Conservation (phyloP, 2,888 invertebrate genomes). For the Myopa testacea region DNA sequence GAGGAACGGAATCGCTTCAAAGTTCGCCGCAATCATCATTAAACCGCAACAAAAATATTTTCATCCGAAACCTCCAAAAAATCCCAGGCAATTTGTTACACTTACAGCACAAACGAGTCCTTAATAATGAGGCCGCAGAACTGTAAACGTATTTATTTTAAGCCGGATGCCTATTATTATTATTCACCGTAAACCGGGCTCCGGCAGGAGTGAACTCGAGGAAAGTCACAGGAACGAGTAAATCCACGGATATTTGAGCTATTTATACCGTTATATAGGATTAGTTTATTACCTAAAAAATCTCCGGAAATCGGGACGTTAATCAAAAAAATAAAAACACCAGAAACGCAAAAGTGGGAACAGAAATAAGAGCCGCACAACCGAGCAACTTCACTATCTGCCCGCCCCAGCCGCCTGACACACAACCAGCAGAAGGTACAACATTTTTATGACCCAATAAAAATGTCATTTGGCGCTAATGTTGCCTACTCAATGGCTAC, state of each 20-base stretch:
- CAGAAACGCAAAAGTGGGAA: not conserved
- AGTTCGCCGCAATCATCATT: slow-evolving; percentile 32
- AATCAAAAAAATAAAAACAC: slow-evolving; percentile 57
- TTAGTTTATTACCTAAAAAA: slow-evolving; percentile 52
- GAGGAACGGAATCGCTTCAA: not conserved
- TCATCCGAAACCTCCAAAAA: slow-evolving; percentile 30
- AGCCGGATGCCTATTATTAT: not conserved
- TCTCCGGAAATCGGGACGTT: slow-evolving; percentile 56
- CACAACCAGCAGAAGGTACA: slow-evolving; percentile 48
- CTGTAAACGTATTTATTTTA: not conserved
- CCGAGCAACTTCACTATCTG: slow-evolving; percentile 5
- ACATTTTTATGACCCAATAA: slow-evolving; percentile 67
- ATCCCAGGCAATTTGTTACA: slow-evolving; percentile 37
- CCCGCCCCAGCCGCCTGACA: slow-evolving; percentile 29
- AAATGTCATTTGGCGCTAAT: slow-evolving; percentile 66
- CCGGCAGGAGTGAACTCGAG: too few relatives aligned
- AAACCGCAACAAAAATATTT: slow-evolving; percentile 41
- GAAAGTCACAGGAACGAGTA: slow-evolving; percentile 51
- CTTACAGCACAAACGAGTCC: slow-evolving; percentile 13
- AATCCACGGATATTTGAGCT: slow-evolving; percentile 64
- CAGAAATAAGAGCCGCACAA: slow-evolving; percentile 11
- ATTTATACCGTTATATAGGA: slow-evolving; percentile 62
- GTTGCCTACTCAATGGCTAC: slow-evolving; percentile 50
- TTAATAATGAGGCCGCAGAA: slow-evolving; percentile 14
- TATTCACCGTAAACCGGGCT: too few relatives aligned